Conservation (phyloP, 2,888 invertebrate species). For the Pachymerium ferrugineum region DNA sequence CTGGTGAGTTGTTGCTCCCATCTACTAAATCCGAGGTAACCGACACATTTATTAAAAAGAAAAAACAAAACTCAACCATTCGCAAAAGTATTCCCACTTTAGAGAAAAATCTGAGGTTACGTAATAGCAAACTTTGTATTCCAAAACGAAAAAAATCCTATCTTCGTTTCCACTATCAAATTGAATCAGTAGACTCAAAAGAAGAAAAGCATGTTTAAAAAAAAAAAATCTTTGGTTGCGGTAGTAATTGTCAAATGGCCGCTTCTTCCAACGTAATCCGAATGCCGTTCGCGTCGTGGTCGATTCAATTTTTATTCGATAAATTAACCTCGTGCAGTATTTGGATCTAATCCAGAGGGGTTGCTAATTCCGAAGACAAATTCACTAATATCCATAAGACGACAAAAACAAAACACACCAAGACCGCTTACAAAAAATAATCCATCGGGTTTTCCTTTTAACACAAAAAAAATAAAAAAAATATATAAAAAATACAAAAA, state of each 20-base stretch:
- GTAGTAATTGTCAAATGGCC: too few species aligned
- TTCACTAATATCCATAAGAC: neutral
- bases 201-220: neutral
- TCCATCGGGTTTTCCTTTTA: neutral
- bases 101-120: too few species aligned
- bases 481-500: neutral
- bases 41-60: neutral
- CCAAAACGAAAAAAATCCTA: too few species aligned
- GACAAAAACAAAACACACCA: constrained; percentile 1
- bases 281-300: neutral
- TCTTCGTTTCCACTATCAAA: too few species aligned
- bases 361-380: neutral
- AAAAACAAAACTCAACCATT: neutral
- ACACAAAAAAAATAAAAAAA: neutral
- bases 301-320: neutral
- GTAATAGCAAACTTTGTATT: too few species aligned
- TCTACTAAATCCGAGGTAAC: constrained; percentile 9
- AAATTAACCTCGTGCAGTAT: neutral
- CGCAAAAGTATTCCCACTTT: too few species aligned
- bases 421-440: neutral
- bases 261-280: neutral
- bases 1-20: constrained; percentile 22
- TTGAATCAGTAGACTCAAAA: too few species aligned
- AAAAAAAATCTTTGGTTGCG: too few species aligned
- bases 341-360: constrained; percentile 22